Conservation (phyloP, 2,888 invertebrate species). For the Oxytorus armatus region DNA sequence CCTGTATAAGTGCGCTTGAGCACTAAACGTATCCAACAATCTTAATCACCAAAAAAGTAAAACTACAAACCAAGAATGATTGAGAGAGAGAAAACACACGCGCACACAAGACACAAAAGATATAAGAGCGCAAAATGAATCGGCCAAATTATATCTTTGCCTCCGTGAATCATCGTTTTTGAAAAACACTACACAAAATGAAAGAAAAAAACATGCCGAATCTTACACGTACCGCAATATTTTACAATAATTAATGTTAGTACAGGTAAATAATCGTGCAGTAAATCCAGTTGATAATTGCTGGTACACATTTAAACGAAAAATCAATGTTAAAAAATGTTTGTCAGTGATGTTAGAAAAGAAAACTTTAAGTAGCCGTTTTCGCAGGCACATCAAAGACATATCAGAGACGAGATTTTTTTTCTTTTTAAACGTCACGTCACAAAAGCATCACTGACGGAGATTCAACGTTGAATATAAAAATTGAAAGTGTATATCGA, state of each 20-base stretch:
- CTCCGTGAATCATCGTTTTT: constrained; percentile 20
- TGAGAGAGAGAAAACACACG: constrained; percentile 4
- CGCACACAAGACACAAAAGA: constrained; percentile 29
- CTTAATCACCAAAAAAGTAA: constrained; percentile 35
- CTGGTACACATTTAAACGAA: constrained; percentile 30
- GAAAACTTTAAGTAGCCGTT: constrained; percentile 16
- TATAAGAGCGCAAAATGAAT: constrained; percentile 28
- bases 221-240: constrained; percentile 58
- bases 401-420: constrained; percentile 45
- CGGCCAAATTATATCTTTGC: constrained; percentile 44
- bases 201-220: constrained; percentile 28
- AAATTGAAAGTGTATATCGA: constrained; percentile 45
- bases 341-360: constrained; percentile 41
- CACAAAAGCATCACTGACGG: constrained; percentile 41
- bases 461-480: background rate
- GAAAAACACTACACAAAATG: constrained; percentile 1
- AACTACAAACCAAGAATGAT: constrained; percentile 11
- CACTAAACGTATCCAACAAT: constrained; percentile 62
- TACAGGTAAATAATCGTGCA: constrained; percentile 43
- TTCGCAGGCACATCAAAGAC: constrained; percentile 36
- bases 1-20: constrained; percentile 69
- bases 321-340: constrained; percentile 6
- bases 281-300: constrained; percentile 42
- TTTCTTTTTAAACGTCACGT: constrained; percentile 30
- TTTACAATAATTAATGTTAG: constrained; percentile 60